These are phyloP conservation scores for Apodemia duryi DNA, from an alignment of 2,888 invertebrate genomes.

Conservation along the genomic window DNA sequence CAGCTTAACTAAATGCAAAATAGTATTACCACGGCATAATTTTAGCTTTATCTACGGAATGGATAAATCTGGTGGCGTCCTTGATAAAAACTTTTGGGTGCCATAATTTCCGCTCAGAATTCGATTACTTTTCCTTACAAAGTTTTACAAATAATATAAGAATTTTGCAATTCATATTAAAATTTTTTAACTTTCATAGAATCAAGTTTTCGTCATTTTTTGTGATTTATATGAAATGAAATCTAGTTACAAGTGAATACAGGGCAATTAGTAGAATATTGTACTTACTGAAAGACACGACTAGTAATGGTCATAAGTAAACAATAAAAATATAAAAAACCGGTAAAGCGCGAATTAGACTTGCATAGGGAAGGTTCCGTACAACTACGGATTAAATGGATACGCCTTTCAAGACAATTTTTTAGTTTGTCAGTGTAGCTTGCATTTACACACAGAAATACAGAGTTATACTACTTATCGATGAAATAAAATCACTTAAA, in stretches of 20 bases:
- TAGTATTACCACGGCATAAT: constrained; percentile 57
- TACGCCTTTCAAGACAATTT: too few species aligned
- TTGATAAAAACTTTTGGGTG: constrained; percentile 18
- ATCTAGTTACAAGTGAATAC: neutral
- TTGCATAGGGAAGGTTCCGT: too few species aligned
- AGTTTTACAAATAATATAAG: constrained; percentile 6
- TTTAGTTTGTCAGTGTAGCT: too few species aligned
- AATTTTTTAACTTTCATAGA: neutral
- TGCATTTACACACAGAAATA: too few species aligned
- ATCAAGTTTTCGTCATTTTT: neutral
- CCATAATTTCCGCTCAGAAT: constrained; percentile 11
- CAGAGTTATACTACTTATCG: too few species aligned
- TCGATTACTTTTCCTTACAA: constrained; percentile 6
- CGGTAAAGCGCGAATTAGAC: too few species aligned
- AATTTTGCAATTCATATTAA: constrained; percentile 6
- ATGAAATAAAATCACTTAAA: too few species aligned
- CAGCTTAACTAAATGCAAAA: constrained; percentile 52
- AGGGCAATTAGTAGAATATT: too few species aligned
- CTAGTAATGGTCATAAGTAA: too few species aligned
- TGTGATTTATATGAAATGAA: neutral
- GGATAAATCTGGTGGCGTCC: constrained; percentile 33
- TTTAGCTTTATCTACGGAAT: constrained; percentile 48
- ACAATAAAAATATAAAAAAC: too few species aligned
- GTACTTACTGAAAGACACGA: too few species aligned
- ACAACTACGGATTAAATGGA: too few species aligned